Evolutionary conservation across 2,888 invertebrate genomes (phyloP), one percentile per base, ranked within the genome.

Genomic region (Uropetala carovei): DNA sequence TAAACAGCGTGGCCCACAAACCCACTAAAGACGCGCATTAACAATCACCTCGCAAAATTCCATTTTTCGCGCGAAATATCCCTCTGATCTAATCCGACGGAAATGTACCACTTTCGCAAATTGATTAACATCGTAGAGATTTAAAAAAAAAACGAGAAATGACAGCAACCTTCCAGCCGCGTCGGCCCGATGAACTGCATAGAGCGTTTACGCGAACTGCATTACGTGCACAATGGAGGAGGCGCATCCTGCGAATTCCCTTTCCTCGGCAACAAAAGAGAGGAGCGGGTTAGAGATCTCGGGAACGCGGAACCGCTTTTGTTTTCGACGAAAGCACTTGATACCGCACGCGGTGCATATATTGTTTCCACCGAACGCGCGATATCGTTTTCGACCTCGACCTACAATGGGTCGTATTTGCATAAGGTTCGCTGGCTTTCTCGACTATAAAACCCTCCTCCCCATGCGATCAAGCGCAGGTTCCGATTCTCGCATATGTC

Each of bases 121-220:
- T 75, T 75, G 22, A 75, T 75, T 75, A 75, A 75, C 75, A 75
- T 75, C 75, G 22, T 43, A 43, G 27, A 68, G 68, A 16, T 3
- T 64, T n/a, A 16, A 64, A 64, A 75, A 10, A 43, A 43, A 5
- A 43, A 43, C 1, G 1, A 43, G 5, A 43, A 43, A 43, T 3
- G 5, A 1, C 43, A 43, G 43, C 43, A 1, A 43, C 5, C 5
- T 43, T 43, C 43, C 43, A 43, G 43, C 43, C 43, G 43, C 43
- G 43, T 5, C n/a, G 75, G 22, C 75, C 75, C 75, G 27, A 22
- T 75, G 75, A 75, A 75, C 75, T 75, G 75, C 68, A 68, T 68
- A 11, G n/a, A 8, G 22, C 68, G n/a, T n/a, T n/a, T 18, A 68
- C 68, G 18, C 9, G n/a, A 68, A 18, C 68, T 68, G 68, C 22